Percentiles rank a stretch among this genome's conserved stretches.
phyloP scores from a whole-genome alignment of 2,797 vertebrate species.

The Champsocephalus gunnari region DNA sequence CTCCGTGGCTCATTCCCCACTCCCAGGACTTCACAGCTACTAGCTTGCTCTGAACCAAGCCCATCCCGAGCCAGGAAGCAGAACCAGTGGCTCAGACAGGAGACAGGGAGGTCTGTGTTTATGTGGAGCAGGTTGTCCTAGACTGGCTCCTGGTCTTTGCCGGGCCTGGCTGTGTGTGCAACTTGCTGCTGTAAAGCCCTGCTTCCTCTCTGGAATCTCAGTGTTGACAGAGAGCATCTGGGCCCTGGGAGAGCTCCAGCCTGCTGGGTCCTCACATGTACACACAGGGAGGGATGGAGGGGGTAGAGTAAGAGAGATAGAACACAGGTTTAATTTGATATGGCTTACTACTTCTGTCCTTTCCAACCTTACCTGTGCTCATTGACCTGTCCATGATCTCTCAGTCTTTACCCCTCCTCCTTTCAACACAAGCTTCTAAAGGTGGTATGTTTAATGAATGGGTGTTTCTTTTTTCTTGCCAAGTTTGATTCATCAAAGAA shows the following conservation, averaged over 20 bases:
- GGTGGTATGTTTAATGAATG: conserved; percentile 71
- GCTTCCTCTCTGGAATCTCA: conserved; percentile 84
- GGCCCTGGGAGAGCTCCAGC: conserved; percentile 83
- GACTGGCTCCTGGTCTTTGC: conserved; percentile 82
- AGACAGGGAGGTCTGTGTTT: conserved; percentile 79
- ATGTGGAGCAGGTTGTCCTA: conserved; percentile 81
- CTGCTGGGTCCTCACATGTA: conserved; percentile 72
- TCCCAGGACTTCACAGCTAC: conserved; percentile 51
- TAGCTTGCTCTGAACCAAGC: conserved; percentile 47
- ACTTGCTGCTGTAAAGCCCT: conserved; percentile 82
- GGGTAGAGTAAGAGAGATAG: conserved; percentile 33
- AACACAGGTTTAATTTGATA: conserved; percentile 42
- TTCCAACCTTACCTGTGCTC: conserved; percentile 34
- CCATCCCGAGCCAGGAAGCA: conserved; percentile 68
- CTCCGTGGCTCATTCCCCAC: conserved; percentile 60
- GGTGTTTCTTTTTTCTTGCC: conserved; percentile 73
- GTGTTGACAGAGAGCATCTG: conserved; percentile 88
- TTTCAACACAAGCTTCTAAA: conserved; percentile 53
- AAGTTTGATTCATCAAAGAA: conserved; percentile 82
- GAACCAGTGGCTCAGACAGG: conserved; percentile 70
- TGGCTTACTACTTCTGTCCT: conserved; percentile 29
- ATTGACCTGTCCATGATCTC: conserved; percentile 29
- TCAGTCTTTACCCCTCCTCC: conserved; percentile 27
- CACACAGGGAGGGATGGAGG: conserved; percentile 51
- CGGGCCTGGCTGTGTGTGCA: conserved; percentile 77